Evolutionary conservation across 2,888 invertebrate species (phyloP), one percentile per base, ranked within the genome.

Genomic region (Hypolimnas misippus): DNA sequence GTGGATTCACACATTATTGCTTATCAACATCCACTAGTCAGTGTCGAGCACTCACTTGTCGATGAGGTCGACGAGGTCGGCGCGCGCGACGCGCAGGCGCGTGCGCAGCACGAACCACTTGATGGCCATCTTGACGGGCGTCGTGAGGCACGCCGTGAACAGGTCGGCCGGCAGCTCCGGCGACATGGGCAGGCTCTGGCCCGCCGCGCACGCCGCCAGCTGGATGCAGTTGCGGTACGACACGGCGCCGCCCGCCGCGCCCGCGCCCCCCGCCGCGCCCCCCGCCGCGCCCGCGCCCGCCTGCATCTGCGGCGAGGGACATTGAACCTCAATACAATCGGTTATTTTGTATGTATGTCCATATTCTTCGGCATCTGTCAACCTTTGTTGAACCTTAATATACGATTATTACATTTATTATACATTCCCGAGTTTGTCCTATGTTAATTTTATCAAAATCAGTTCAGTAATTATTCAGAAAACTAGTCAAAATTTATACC

Each of bases 71-170:
- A 96, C 89, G 14, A 96, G 95, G 69, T 98, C 94, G 70, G 94
- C 94, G 58, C 97, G 96, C 70, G 97, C 96, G 74, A 98, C 93
- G 79, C 96, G 95, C 58, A 96, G 96, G 62, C 92, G 78, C 73
- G 95, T 95, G 77, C 98, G 96, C 92, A 98, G 94, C 67, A 97
- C 96, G 93, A 97, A 98, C 98, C 98, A 99, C 83, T 96, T 94
- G 69, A 99, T 93, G 66, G 98, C 98, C 79, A 97, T 98, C 93
- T 97, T 98, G 76, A 99, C 98, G 46, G 99, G 99, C 59, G 99
- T 99, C 58, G 99, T 99, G 76, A 99, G 94, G 90, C 99, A 99
- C 12, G 98, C 95, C 29, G 99, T 99, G 93, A 99, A 99, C 75
- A 99, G 93, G 90, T 95, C 99, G 1, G 99, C 99, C 3, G 99